phyloP scores from a whole-genome alignment of 2,888 invertebrate genomes.

The Eutolmus rufibarbis region DNA sequence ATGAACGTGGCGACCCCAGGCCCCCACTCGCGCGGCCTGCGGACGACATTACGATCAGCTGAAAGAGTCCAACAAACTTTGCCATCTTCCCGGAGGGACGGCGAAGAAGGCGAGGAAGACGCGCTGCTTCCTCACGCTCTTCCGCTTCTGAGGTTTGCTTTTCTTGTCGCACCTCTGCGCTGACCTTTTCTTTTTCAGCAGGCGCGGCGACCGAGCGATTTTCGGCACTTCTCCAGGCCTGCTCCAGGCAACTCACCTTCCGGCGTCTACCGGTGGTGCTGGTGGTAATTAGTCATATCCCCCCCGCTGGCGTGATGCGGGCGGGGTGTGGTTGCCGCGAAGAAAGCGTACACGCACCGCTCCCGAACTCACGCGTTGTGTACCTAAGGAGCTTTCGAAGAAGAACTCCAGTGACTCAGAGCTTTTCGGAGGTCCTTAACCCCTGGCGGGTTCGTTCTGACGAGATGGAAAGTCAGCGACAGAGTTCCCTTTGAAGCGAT shows the following conservation, averaged over 20 bases:
- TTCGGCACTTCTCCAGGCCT: neutral
- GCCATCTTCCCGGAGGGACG: neutral
- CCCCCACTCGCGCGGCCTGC: neutral
- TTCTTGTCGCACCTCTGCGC: neutral
- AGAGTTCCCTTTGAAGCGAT: neutral
- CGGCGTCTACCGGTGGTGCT: neutral
- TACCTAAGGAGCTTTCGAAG: neutral
- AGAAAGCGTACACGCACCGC: neutral
- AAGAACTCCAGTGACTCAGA: neutral
- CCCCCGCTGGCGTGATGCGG: neutral
- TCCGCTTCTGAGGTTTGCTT: neutral
- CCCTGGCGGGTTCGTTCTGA: neutral
- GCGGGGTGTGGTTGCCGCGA: neutral
- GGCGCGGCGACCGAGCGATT: neutral
- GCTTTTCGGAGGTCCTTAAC: neutral
- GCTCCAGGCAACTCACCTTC: neutral
- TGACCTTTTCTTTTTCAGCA: neutral
- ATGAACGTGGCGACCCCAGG: constrained; percentile 44
- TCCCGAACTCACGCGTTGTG: neutral
- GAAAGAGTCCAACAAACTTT: neutral
- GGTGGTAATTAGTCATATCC: neutral
- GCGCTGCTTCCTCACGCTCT: neutral
- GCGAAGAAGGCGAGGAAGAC: neutral
- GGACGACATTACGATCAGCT: neutral
- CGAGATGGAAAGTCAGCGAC: neutral